A percentile compares a stretch with the other conserved stretches of the same genome.
Conservation (phyloP, 2,797 vertebrate species). For the Echeneis naucrates region DNA sequence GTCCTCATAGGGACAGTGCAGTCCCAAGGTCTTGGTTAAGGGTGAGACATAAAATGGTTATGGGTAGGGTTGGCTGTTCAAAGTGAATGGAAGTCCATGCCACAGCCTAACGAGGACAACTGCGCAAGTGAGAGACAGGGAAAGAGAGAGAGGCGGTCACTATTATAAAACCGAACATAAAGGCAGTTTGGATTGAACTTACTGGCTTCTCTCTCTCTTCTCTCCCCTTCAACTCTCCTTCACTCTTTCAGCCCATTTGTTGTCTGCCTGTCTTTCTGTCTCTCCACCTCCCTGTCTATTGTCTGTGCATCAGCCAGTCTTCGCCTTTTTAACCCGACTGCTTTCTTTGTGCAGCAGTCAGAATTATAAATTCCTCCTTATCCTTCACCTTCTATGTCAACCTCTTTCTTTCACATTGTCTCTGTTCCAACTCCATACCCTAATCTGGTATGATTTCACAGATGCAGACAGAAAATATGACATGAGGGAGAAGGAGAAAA, state of each 20-base stretch:
- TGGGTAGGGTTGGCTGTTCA: not conserved
- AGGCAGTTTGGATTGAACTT: constrained; percentile 47
- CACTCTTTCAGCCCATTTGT: constrained; percentile 39
- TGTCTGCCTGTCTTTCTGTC: constrained; percentile 10
- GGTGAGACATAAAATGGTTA: not conserved
- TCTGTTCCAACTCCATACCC: not conserved
- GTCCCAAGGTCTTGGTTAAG: not conserved
- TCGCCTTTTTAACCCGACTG: not conserved
- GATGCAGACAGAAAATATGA: not conserved
- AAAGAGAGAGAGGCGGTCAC: constrained; percentile 25
- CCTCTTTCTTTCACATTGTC: not conserved
- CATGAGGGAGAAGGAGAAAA: not conserved
- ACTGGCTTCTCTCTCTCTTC: constrained; percentile 36
- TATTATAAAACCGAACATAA: constrained; percentile 56
- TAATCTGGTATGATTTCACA: not conserved
- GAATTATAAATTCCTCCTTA: not conserved
- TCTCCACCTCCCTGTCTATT: not conserved
- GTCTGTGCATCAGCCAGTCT: not conserved
- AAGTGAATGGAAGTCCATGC: not conserved
- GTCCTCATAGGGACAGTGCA: too few species aligned
- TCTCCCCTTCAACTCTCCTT: constrained; percentile 68
- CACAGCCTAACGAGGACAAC: not conserved
- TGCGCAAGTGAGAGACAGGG: not conserved
- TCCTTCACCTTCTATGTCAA: not conserved
- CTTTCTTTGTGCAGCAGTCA: not conserved